Conservation (phyloP, 2,888 invertebrate genomes). For the Petrolisthes cinctipes region DNA sequence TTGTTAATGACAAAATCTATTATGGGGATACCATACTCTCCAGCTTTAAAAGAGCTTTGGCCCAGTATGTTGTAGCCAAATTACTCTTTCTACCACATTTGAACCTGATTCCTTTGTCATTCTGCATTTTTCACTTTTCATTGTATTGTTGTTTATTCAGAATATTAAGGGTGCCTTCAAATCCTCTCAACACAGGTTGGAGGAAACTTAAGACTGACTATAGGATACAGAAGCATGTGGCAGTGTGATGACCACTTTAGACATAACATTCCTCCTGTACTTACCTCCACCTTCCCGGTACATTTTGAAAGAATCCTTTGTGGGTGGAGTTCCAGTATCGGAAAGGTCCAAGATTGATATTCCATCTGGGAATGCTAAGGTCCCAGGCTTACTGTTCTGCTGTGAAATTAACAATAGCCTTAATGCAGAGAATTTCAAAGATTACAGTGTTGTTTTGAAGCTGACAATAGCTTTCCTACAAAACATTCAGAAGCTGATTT, state of each 20-base stretch:
- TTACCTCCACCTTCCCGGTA: conserved; percentile 70
- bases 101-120: too few species aligned
- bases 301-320: conserved; percentile 72
- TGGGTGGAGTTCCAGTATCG: conserved; percentile 59
- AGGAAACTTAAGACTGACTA: not conserved
- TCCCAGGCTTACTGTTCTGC: conserved; percentile 30
- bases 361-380: conserved; percentile 43
- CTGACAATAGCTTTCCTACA: too few species aligned
- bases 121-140: too few species aligned
- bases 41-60: too few species aligned
- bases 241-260: not conserved
- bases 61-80: too few species aligned
- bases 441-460: too few species aligned
- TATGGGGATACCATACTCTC: too few species aligned
- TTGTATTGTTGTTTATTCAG: too few species aligned
- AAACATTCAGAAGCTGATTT: conserved; percentile 4
- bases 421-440: not conserved
- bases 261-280: not conserved
- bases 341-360: conserved; percentile 49
- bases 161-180: too few species aligned
- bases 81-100: too few species aligned
- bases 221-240: not conserved
- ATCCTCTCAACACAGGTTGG: too few species aligned
- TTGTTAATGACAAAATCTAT: too few species aligned
- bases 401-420: not conserved